Evolutionary conservation across 1,140 invertebrate species (phyloP), one percentile per base, ranked within the genome.

Genomic region (Monomorium pharaonis): DNA sequence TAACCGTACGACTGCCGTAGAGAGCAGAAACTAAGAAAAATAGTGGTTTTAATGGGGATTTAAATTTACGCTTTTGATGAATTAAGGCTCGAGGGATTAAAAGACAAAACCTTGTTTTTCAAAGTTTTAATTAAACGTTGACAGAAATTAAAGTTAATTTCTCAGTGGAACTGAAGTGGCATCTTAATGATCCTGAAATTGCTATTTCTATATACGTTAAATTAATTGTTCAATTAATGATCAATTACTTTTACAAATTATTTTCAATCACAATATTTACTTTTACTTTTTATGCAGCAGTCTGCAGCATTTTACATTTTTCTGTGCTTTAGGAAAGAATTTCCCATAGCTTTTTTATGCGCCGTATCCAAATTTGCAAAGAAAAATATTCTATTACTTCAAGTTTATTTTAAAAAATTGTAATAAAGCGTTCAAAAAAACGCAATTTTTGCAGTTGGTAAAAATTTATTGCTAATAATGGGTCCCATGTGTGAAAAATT

Each of bases 141-240:
- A 44, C 16, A 42, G 56, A 56, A 69, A 80, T 69, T 80, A 27
- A 44, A 69, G 12, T 69, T 54, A 56, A 80, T 33, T 18, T 54
- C 5, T 69, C 14, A 12, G 2, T 33, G n/a, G n/a, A n/a, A 42
- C 14, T 0, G 14, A 69, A 16, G 33, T 37, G 1, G 60, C 16
- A 54, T 80, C 21, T 54, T 33, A n/a, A 37, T 37, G 27, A 51
- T 37, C 10, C 2, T 21, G 12, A 18, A 67, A 42, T 10, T 67
- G 30, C 21, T 67, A 4, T 51, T 16, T 51, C 12, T 24, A 78
- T 24, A 16, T n/a, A 44, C 24, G 9, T 14, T 16, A 69, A 65
- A 63, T 21, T 6, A 69, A 69, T n/a, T n/a, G 21, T 44, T 54
- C 21, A n/a, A 37, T 80, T 80, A 27, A 65, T 49, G 14, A 42